Evolutionary conservation across 2,888 invertebrate species (phyloP).

Genomic region (Ceramica pisi): DNA sequence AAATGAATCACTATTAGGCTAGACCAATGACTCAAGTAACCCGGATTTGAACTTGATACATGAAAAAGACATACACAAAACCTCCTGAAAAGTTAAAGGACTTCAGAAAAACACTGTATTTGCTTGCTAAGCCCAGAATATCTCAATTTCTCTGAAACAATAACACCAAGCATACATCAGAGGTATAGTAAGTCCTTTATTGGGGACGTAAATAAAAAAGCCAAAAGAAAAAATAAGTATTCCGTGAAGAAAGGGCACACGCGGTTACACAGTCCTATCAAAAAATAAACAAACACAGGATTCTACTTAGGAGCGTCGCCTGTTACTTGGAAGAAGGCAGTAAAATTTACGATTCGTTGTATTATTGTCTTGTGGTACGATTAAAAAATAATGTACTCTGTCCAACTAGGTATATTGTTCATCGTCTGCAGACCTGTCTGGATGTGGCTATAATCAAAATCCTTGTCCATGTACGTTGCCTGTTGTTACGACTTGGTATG

Average conservation of each 20-base stretch:
- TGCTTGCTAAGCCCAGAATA: slow-evolving; percentile 71
- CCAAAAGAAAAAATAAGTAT: slow-evolving; percentile 74
- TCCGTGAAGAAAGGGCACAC: slow-evolving; percentile 85
- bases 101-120: slow-evolving; percentile 54
- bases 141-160: slow-evolving; percentile 87
- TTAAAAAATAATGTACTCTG: slow-evolving; percentile 56
- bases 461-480: background rate
- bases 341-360: slow-evolving; percentile 89
- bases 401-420: slow-evolving; percentile 55
- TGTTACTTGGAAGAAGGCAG: slow-evolving; percentile 85
- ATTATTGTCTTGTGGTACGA: slow-evolving; percentile 74
- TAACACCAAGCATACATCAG: slow-evolving; percentile 75
- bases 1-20: slow-evolving; percentile 58
- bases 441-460: background rate
- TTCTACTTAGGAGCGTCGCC: slow-evolving; percentile 86
- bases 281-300: slow-evolving; percentile 88
- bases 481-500: background rate
- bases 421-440: slow-evolving; percentile 22
- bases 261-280: slow-evolving; percentile 89
- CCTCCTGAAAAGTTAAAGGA: slow-evolving; percentile 17
- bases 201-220: slow-evolving; percentile 84
- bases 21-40: slow-evolving; percentile 60
- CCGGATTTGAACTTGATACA: slow-evolving; percentile 48
- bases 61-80: slow-evolving; percentile 19
- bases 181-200: slow-evolving; percentile 85